Base-by-base conservation (phyloP, 2,797 vertebrate species). In the Cottoperca gobio region DNA sequence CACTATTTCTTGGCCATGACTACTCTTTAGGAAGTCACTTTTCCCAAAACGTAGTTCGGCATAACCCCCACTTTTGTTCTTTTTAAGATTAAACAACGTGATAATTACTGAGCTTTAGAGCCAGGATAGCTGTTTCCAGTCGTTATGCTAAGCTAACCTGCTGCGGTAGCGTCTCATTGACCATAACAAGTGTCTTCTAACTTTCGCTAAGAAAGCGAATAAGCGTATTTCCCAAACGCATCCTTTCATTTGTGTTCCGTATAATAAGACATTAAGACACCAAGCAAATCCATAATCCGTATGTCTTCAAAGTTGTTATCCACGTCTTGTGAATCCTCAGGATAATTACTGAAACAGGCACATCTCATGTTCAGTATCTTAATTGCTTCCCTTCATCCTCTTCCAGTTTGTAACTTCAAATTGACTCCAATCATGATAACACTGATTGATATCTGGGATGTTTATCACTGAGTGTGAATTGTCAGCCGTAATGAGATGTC, bases 361-460 rank as follows among this genome's bases (percentile, higher is more conserved):
- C 43, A 59, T 78, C 26, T 68, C 43, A 49, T 70, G 35, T 58
- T 74, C 63, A 57, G 37, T 64, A 23, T 67, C 13, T 35, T 68
- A 63, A 77, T 31, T 50, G 26, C 55, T 19, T 73, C 26, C 19
- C 8, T 69, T 70, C 57, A 70, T 70, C 53, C 21, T 48, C 53
- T 67, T 78, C 66, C 63, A 59, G 5, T 73, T 57, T 45, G 13
- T 7, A 57, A 42, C 65, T 13, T 42, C 4, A n/a, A 61, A n/a
- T 62, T 48, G 50, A 73, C 66, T 48, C 75, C 45, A 50, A 5
- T 46, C 37, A 26, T 37, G 39, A 70, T 40, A 40, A 74, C 14
- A 10, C 35, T 61, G 66, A 67, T 68, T 78, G 63, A 66, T 77
- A 73, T 82, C 70, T 42, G 12, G 17, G 46, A 55, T 35, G 52